phyloP scores from a whole-genome alignment of 1,140 invertebrate genomes.

The Micrasema minimum region DNA sequence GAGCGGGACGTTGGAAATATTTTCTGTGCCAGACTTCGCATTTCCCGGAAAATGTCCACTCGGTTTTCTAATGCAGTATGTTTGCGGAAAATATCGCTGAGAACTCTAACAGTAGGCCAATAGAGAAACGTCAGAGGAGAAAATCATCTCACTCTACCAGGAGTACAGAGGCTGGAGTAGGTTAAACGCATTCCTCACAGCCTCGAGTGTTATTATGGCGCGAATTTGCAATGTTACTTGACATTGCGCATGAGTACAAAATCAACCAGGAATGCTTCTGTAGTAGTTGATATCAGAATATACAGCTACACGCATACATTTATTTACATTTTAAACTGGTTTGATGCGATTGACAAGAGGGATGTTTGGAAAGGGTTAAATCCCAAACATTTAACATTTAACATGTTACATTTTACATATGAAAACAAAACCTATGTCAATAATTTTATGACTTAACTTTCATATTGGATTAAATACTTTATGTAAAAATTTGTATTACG shows the following conservation, averaged over 20 bases:
- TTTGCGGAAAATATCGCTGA: conserved; percentile 38
- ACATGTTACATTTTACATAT: background rate
- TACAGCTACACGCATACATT: too few species aligned
- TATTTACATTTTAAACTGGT: too few species aligned
- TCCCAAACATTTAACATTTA: background rate
- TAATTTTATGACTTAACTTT: background rate
- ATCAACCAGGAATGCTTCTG: too few species aligned
- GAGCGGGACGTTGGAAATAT: conserved; percentile 9
- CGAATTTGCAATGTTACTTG: too few species aligned
- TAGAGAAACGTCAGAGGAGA: conserved; percentile 51
- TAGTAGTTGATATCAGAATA: too few species aligned
- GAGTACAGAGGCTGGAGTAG: conserved; percentile 20
- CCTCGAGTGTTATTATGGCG: too few species aligned
- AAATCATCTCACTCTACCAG: conserved; percentile 45
- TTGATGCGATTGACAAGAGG: too few species aligned
- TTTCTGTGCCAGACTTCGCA: background rate
- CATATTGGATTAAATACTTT: background rate
- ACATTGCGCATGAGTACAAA: too few species aligned
- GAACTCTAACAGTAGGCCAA: conserved; percentile 22
- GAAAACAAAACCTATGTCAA: background rate
- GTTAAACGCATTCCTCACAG: conserved; percentile 17
- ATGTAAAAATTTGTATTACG: too few species aligned
- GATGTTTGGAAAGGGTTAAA: too few species aligned
- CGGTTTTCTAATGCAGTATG: conserved; percentile 51
- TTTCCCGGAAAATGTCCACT: conserved; percentile 38